Base-by-base conservation (phyloP, 2,797 vertebrate species). In the Pelochelys cantorii region DNA sequence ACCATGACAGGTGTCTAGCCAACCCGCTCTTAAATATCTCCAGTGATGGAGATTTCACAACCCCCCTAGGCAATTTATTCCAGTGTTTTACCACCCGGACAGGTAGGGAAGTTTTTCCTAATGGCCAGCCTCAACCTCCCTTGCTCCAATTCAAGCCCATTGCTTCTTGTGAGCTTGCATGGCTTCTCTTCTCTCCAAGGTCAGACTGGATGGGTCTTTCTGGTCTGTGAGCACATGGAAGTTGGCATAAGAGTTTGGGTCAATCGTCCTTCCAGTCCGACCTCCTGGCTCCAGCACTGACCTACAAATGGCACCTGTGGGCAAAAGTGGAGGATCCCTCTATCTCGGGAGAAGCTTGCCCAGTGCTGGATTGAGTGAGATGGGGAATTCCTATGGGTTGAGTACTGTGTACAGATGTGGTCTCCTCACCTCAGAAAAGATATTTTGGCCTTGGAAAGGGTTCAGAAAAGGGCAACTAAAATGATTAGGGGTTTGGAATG, bases 201-300 rank as follows among this genome's bases (percentile, higher is more conserved):
- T 65, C 4, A 18, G 5, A 62, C 80, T 55, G 86, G 77, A 71
- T 31, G 22, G 1, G 1, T 1, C 0, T 71, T 88, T 90, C 22
- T 89, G 37, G 17, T 34, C 65, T 25, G 31, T 1, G 29, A 25
- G n/a, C 65, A 34, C 18, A 71, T 54, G 8, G 2, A n/a, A 8
- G 0, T 84, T 79, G 2, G 11, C 25, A 0, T 4, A 71, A 12
- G 1, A 93, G 6, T 11, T 3, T 29, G 62, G 27, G 17, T 3
- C 75, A 83, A 55, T 10, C 7, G 15, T 18, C n/a, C 9, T 86
- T 71, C 11, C 68, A 9, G 22, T 87, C 34, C n/a, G 12, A n/a
- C 53, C 7, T 27, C 29, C 27, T 79, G 22, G 52, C 15, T 88
- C 13, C 65, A 77, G 5, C 14, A 23, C 27, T 20, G 1, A 3